These are phyloP conservation scores for Echinops telfairi DNA, from an alignment of 2,113 vertebrate genomes.

Conservation along the genomic window DNA sequence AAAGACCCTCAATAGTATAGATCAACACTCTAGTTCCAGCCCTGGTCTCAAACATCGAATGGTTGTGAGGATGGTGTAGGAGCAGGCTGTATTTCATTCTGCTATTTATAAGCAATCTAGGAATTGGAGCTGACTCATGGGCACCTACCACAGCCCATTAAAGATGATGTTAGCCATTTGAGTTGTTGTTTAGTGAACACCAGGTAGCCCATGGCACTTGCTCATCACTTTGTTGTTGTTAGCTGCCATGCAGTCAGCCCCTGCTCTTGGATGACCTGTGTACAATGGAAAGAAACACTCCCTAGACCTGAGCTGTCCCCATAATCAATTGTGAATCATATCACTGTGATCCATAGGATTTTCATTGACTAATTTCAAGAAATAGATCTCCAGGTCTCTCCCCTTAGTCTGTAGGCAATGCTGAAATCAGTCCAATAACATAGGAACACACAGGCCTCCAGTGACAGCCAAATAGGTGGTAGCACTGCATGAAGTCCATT, in stretches of 20 bases:
- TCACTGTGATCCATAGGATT: too few relatives aligned
- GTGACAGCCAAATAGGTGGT: neutral
- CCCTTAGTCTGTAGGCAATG: too few relatives aligned
- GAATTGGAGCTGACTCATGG: neutral
- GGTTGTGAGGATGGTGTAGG: neutral
- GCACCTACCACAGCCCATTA: neutral
- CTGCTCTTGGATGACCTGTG: too few relatives aligned
- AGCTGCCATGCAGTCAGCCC: too few relatives aligned
- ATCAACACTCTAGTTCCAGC: neutral
- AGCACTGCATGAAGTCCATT: neutral
- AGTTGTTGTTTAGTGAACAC: too few relatives aligned
- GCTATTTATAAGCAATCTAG: neutral
- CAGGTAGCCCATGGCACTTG: too few relatives aligned
- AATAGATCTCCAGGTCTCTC: too few relatives aligned
- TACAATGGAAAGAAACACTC: too few relatives aligned
- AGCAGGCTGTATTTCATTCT: neutral
- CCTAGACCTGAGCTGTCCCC: too few relatives aligned
- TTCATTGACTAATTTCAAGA: too few relatives aligned
- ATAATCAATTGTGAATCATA: too few relatives aligned
- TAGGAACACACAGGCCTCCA: neutral
- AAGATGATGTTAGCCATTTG: too few relatives aligned
- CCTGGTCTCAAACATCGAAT: neutral
- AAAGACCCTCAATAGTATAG: neutral
- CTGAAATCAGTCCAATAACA: neutral
- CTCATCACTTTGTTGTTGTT: neutral